Conservation (phyloP, 2,888 invertebrate genomes). For the Heliconius sara region DNA sequence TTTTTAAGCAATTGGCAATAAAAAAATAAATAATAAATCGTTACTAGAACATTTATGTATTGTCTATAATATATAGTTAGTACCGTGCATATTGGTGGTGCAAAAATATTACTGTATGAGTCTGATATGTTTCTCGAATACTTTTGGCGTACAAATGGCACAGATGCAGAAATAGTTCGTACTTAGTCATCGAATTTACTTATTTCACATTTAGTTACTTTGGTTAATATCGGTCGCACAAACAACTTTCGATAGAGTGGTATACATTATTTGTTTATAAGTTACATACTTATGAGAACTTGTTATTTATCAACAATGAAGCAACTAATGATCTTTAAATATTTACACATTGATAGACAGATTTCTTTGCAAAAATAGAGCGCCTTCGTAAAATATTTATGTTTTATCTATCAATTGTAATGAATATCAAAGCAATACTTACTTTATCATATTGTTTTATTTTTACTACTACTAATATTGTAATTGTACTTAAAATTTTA, state of each 20-base stretch:
- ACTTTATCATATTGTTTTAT: no score
- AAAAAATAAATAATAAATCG: neutral
- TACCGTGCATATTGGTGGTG: neutral
- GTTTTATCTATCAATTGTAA: no score
- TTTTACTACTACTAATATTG: no score
- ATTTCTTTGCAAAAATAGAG: no score
- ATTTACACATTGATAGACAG: no score
- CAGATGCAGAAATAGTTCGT: slow-evolving; percentile 64
- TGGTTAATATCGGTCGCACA: slow-evolving; percentile 1
- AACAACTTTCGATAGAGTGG: neutral
- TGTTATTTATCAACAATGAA: no score
- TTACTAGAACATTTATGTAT: neutral
- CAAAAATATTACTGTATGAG: neutral
- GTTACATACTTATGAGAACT: neutral
- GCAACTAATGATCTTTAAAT: no score
- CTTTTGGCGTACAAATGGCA: slow-evolving; percentile 41
- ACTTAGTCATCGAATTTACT: slow-evolving; percentile 59
- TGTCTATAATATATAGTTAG: neutral
- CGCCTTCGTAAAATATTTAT: no score
- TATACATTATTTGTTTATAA: neutral
- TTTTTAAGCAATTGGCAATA: neutral
- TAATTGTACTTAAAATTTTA: no score
- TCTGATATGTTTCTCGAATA: neutral
- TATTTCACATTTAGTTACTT: slow-evolving; percentile 5
- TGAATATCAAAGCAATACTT: no score